Evolutionary conservation across 2,888 invertebrate genomes (phyloP), one percentile per base, ranked within the genome.

Genomic region (Herminia tarsipennalis): DNA sequence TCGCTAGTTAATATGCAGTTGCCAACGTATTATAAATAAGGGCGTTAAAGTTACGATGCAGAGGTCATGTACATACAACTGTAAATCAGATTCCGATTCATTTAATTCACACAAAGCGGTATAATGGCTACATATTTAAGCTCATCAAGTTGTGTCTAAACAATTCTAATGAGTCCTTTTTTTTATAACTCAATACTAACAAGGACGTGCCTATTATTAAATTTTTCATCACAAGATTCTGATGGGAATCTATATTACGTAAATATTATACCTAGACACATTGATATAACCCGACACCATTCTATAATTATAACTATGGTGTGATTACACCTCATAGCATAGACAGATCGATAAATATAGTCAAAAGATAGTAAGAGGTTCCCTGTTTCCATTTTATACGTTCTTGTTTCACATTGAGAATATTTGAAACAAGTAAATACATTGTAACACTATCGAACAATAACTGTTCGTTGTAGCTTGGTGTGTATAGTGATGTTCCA

Each of bases 261-360:
- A 12, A 39, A 51, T 36, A 50, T 55, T 63, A 65, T 44, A 52
- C 50, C 60, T 62, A 66, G 63, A 74, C 60, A 73, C 71, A 69
- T 57, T 56, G 57, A 73, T 56, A 63, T 62, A 56, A 56, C 52
- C 52, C 52, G 56, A 47, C 47, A 60, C 39, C 56, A 38, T 33
- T 53, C 42, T 63, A 54, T 47, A 33, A 56, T 61, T 59, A 50
- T 27, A 48, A 45, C 45, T 56, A 62, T 47, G 40, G 49, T 52
- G 38, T 40, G 45, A 45, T 46, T 51, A 65, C 51, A 57, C 56
- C 52, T 59, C 56, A 56, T 60, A 72, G 62, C 59, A 69, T 72
- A 77, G 70, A 77, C 72, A 77, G 73, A 72, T 77, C 68, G 57
- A 80, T 74, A 74, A 76, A 78, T 75, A 75, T 72, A 76, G 68